These are phyloP conservation scores for Holothuria glaberrima DNA, from an alignment of 35 echinoderm and acorn worm genomes.

Conservation along the genomic window DNA sequence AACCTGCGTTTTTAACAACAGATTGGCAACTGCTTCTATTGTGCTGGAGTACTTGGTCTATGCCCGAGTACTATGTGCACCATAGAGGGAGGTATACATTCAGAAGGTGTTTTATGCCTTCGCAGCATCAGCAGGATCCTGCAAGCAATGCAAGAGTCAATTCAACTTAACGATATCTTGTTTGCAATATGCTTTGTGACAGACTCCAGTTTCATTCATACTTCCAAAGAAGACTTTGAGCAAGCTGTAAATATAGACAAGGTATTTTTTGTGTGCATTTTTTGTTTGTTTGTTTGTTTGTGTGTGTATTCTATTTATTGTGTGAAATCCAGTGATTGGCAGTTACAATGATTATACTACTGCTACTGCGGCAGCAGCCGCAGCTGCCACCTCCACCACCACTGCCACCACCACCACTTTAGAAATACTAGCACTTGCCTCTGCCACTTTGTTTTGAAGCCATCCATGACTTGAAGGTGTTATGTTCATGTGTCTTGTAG, in stretches of 20 bases:
- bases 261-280: background rate
- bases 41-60: constrained; percentile 79
- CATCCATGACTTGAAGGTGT: too few species aligned
- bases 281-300: background rate
- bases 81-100: constrained; percentile 83
- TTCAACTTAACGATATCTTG: constrained; percentile 51
- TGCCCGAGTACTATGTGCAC: constrained; percentile 85
- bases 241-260: constrained; percentile 24
- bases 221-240: constrained; percentile 68
- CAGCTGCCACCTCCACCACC: too few species aligned
- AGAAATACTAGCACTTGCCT: background rate
- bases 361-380: too few species aligned
- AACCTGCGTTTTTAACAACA: background rate
- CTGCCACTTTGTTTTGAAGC: background rate
- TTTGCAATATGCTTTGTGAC: constrained; percentile 82
- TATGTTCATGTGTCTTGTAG: too few species aligned
- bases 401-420: too few species aligned
- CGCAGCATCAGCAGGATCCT: constrained; percentile 74
- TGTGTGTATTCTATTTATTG: too few species aligned
- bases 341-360: background rate
- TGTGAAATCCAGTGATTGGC: too few species aligned
- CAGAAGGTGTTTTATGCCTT: constrained; percentile 72
- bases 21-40: constrained; percentile 77
- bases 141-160: constrained; percentile 64
- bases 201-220: constrained; percentile 17